phyloP scores from a whole-genome alignment of 2,888 invertebrate genomes.

The Phyllotreta striolata region DNA sequence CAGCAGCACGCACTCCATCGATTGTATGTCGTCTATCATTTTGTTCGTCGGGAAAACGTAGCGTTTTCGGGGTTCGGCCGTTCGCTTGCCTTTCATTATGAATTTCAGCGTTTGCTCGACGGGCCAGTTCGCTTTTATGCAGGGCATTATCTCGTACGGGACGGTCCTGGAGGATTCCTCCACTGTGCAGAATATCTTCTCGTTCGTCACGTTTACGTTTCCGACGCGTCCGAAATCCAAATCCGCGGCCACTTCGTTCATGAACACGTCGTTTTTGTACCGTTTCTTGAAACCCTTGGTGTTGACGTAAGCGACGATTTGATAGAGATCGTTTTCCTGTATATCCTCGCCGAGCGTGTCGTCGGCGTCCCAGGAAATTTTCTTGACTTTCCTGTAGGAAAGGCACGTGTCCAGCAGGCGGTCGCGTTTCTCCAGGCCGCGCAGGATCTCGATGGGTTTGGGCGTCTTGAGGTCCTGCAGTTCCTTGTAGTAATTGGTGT shows the following conservation, averaged over 20 bases:
- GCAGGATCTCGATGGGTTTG: slow-evolving; percentile 42
- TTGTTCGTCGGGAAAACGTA: slow-evolving; percentile 75
- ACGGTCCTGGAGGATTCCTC: slow-evolving; percentile 56
- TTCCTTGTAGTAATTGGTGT: slow-evolving; percentile 34
- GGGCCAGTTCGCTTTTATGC: slow-evolving; percentile 77
- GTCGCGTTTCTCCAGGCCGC: slow-evolving; percentile 45
- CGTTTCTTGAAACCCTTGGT: slow-evolving; percentile 74
- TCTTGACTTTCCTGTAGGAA: slow-evolving; percentile 61
- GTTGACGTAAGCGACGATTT: slow-evolving; percentile 65
- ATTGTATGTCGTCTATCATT: slow-evolving; percentile 72
- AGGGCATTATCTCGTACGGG: slow-evolving; percentile 74
- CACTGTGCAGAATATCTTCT: slow-evolving; percentile 69
- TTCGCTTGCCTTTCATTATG: slow-evolving; percentile 67
- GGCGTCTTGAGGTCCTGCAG: slow-evolving; percentile 40
- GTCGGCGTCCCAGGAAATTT: slow-evolving; percentile 53
- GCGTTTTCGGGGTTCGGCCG: slow-evolving; percentile 61
- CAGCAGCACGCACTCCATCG: slow-evolving; percentile 73
- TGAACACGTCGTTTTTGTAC: slow-evolving; percentile 70
- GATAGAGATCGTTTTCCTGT: slow-evolving; percentile 48
- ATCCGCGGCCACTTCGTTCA: slow-evolving; percentile 66
- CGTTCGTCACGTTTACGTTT: slow-evolving; percentile 69
- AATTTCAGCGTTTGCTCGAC: slow-evolving; percentile 74
- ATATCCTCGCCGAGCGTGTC: slow-evolving; percentile 43
- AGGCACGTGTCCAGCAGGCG: slow-evolving; percentile 64
- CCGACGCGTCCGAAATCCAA: slow-evolving; percentile 65